phyloP scores from a whole-genome alignment of 1,140 invertebrate species.

The Diorhabda elongata region DNA sequence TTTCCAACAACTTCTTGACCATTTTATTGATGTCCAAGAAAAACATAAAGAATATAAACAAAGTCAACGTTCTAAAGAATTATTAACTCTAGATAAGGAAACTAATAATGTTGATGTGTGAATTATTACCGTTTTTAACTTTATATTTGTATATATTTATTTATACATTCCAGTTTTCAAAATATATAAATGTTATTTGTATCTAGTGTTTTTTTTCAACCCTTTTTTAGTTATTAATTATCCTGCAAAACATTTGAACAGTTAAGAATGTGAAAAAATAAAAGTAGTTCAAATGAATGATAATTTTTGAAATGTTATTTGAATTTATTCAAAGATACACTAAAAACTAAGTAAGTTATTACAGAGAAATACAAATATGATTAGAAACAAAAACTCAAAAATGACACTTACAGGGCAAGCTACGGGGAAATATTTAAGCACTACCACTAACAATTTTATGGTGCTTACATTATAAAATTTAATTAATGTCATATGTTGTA shows the following conservation, averaged over 20 bases:
- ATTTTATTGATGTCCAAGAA: slow-evolving; percentile 64
- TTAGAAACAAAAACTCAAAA: neutral
- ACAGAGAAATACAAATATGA: neutral
- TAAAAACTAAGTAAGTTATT: neutral
- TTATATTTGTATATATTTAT: neutral
- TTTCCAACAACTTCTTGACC: slow-evolving; percentile 58
- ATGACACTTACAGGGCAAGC: too few relatives aligned
- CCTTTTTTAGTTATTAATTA: neutral
- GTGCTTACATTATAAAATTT: too few relatives aligned
- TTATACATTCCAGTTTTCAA: slow-evolving; percentile 3
- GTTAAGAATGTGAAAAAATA: neutral
- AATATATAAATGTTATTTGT: slow-evolving; percentile 10
- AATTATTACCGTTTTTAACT: slow-evolving; percentile 5
- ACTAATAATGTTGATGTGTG: slow-evolving; percentile 2
- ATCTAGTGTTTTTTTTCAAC: neutral
- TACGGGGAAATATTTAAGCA: too few relatives aligned
- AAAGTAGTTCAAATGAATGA: neutral
- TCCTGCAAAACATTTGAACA: neutral
- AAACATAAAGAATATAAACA: slow-evolving; percentile 59
- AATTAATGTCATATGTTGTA: too few relatives aligned
- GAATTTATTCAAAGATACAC: neutral
- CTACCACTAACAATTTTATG: too few relatives aligned
- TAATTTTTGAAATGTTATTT: neutral
- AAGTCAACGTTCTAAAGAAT: slow-evolving; percentile 25
- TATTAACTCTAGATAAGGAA: slow-evolving; percentile 26